Conservation (phyloP, 2,888 invertebrate genomes). For the Cetonia aurata region DNA sequence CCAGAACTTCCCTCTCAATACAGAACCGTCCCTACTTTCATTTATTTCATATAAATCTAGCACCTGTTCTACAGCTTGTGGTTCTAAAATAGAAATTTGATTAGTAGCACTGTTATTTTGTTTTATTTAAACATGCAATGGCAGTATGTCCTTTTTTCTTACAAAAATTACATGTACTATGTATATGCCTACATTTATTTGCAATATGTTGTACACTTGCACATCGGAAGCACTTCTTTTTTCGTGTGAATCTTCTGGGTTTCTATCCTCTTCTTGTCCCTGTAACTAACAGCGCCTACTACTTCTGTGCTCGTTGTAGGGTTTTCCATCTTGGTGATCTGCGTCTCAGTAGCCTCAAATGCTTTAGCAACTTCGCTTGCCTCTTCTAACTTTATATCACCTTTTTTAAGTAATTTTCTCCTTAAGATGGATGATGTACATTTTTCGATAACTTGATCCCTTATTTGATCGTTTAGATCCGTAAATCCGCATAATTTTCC, state of each 20-base stretch:
- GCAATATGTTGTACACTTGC: slow-evolving; percentile 1
- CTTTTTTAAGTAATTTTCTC: slow-evolving; percentile 30
- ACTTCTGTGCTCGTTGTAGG: not conserved
- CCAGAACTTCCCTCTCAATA: not conserved
- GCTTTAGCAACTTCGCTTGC: slow-evolving; percentile 34
- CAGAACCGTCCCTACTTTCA: not conserved
- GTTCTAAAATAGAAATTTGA: slow-evolving; percentile 1
- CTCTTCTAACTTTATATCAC: slow-evolving; percentile 29
- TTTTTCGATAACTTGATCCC: slow-evolving; percentile 35
- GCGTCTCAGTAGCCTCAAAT: slow-evolving; percentile 30
- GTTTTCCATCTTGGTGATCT: slow-evolving; percentile 14
- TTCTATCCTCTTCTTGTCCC: not conserved
- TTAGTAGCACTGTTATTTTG: not conserved
- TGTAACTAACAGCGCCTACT: not conserved
- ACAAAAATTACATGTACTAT: slow-evolving; percentile 13
- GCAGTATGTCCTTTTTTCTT: not conserved
- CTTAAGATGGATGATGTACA: slow-evolving; percentile 7
- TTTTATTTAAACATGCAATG: slow-evolving; percentile 3
- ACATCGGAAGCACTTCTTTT: not conserved
- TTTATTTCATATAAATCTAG: slow-evolving; percentile 16
- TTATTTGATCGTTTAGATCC: slow-evolving; percentile 21
- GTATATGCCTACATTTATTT: slow-evolving; percentile 1
- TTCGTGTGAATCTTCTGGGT: not conserved
- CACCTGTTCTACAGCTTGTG: not conserved
- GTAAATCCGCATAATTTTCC: slow-evolving; percentile 12